phyloP scores from a whole-genome alignment of 2,113 vertebrate genomes.

The Ailuropoda melanoleuca region DNA sequence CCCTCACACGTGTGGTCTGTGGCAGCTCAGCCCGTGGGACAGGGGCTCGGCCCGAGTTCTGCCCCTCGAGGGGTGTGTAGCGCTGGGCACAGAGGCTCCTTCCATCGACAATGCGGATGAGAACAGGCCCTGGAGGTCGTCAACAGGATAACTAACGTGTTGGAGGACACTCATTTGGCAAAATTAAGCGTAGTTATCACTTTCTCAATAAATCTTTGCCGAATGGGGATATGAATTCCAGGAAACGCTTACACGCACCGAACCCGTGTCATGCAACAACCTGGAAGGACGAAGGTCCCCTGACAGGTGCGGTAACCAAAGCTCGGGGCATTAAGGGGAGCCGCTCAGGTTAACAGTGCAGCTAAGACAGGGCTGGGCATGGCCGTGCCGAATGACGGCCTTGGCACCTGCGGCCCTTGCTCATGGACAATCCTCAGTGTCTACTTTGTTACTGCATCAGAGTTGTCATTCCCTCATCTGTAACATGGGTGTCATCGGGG shows the following conservation, averaged over 20 bases:
- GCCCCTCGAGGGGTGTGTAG: fast-evolving
- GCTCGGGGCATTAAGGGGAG: neutral
- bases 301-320: fast-evolving
- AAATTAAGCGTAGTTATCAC: neutral
- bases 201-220: neutral
- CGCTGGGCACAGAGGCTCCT: neutral
- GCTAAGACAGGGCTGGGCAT: fast-evolving
- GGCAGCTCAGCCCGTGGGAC: neutral
- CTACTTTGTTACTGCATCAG: fast-evolving
- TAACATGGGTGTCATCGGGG: fast-evolving
- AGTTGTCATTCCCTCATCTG: fast-evolving
- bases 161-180: neutral
- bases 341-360: neutral
- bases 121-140: neutral
- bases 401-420: fast-evolving
- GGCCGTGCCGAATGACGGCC: fast-evolving
- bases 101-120: neutral
- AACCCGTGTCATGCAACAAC: fast-evolving
- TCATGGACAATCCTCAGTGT: fast-evolving
- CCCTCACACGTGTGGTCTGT: neutral
- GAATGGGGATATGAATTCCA: neutral
- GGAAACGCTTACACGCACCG: fast-evolving
- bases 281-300: neutral
- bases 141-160: fast-evolving
- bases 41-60: neutral